Evolutionary conservation across 2,113 vertebrate species (phyloP).

Genomic region (Haplochromis burtoni): DNA sequence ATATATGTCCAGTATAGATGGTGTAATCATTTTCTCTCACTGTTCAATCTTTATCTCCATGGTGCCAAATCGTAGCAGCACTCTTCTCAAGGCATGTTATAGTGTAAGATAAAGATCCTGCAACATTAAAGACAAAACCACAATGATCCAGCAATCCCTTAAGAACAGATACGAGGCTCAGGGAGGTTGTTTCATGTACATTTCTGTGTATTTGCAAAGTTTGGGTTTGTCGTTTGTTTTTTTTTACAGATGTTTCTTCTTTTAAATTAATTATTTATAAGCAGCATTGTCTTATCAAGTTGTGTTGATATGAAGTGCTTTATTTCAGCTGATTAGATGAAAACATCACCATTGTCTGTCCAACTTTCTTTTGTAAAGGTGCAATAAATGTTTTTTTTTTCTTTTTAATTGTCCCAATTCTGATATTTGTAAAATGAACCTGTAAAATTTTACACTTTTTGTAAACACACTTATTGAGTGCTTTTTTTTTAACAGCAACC

Average conservation of each 20-base stretch:
- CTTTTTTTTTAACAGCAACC: neutral
- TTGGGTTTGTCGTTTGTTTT: neutral
- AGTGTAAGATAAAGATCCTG: neutral
- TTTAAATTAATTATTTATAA: neutral
- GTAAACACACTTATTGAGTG: neutral
- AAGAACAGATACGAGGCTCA: neutral
- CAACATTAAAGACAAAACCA: neutral
- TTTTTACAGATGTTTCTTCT: neutral
- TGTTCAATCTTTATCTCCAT: neutral
- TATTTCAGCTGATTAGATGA: neutral
- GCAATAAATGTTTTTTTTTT: neutral
- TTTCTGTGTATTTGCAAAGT: neutral
- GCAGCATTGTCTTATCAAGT: neutral
- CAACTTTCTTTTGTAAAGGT: neutral
- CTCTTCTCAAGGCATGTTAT: neutral
- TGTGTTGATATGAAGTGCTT: neutral
- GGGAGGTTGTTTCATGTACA: neutral
- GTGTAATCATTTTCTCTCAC: neutral
- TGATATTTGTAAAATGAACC: neutral
- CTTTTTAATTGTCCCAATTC: neutral
- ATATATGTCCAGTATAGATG: neutral
- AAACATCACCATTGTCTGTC: neutral
- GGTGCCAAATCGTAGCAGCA: neutral
- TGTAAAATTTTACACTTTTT: neutral
- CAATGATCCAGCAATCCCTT: neutral